A percentile compares a stretch with the other conserved stretches of the same genome.
phyloP scores from a whole-genome alignment of 2,888 invertebrate genomes.

The Brachylomia viminalis region DNA sequence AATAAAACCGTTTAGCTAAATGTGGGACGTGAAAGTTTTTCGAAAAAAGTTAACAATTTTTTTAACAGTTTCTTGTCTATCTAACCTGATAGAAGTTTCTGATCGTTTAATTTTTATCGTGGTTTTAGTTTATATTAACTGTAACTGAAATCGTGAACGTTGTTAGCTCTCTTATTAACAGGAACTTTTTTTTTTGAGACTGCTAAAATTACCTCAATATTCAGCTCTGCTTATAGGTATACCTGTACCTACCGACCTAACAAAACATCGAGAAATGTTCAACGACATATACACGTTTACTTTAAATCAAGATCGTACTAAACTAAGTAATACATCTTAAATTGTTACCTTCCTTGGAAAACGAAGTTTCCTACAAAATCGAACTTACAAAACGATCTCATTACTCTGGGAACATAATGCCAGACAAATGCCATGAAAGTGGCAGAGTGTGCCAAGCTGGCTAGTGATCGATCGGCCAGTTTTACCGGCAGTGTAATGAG shows the following conservation, averaged over 20 bases:
- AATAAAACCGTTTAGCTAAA: too few relatives aligned
- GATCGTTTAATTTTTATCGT: too few relatives aligned
- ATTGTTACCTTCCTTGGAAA: constrained; percentile 16
- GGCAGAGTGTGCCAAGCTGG: constrained; percentile 45
- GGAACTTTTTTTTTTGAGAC: too few relatives aligned
- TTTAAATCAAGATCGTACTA: not conserved
- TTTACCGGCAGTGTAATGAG: constrained; percentile 69
- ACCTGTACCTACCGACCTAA: not conserved
- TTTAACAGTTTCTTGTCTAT: too few relatives aligned
- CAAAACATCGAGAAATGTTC: not conserved
- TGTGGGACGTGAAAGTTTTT: not conserved
- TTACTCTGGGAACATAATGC: constrained; percentile 60
- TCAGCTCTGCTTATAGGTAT: too few relatives aligned
- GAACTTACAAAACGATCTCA: constrained; percentile 62
- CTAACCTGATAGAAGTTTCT: too few relatives aligned
- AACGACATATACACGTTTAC: not conserved
- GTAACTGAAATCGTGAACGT: too few relatives aligned
- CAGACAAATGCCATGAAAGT: constrained; percentile 48
- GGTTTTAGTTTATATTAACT: too few relatives aligned
- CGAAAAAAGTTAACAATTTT: too few relatives aligned
- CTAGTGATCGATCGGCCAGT: constrained; percentile 69
- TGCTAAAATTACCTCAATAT: too few relatives aligned
- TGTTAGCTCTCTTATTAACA: too few relatives aligned
- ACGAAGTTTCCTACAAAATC: constrained; percentile 41
- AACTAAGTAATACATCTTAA: constrained; percentile 35